These are phyloP conservation scores for Bembecia ichneumoniformis DNA, from an alignment of 2,888 invertebrate species.

Conservation along the genomic window DNA sequence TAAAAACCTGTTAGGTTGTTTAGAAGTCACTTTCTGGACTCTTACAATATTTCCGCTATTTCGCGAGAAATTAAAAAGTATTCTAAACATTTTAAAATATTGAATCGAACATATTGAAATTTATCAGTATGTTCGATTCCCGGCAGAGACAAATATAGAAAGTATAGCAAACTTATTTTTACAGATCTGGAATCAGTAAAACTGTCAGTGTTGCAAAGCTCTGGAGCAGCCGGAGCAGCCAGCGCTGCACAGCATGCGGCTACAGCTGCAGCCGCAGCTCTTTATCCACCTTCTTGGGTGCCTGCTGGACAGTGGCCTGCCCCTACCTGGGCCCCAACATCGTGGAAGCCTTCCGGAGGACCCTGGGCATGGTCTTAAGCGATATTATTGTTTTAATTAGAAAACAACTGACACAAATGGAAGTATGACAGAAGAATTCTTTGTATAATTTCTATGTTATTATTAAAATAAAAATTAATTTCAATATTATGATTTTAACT, in stretches of 20 bases:
- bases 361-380: constrained; percentile 48
- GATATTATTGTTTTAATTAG: background rate
- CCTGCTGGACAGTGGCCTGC: constrained; percentile 30
- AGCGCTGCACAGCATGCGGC: constrained; percentile 73
- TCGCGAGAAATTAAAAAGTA: no score
- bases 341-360: constrained; percentile 7
- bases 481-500: no score
- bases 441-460: no score
- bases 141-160: no score
- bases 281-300: constrained; percentile 44
- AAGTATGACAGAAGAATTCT: no score
- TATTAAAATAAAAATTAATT: no score
- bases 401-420: no score
- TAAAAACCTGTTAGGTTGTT: no score
- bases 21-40: background rate
- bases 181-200: constrained; percentile 73
- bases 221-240: constrained; percentile 67
- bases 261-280: constrained; percentile 72
- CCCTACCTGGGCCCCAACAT: constrained; percentile 25
- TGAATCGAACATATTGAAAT: no score
- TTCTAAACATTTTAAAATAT: no score
- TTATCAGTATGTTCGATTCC: no score
- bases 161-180: background rate
- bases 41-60: no score
- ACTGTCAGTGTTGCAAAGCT: constrained; percentile 73